Evolutionary conservation across 2,797 vertebrate genomes (phyloP), one percentile per base, ranked within the genome.

Genomic region (Antennarius maculatus): DNA sequence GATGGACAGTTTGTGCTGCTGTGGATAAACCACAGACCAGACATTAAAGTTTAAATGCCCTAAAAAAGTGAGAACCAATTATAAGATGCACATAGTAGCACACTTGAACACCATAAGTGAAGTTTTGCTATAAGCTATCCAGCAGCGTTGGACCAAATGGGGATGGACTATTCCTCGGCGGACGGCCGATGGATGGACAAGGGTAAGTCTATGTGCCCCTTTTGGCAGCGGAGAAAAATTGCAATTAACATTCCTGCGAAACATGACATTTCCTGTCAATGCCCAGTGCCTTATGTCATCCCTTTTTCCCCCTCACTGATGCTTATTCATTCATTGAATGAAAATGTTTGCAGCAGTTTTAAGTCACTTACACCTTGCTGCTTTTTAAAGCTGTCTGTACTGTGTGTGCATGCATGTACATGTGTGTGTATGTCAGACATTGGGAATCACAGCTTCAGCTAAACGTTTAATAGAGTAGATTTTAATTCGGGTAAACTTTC

Each of bases 381-480:
- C 56, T 78, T 71, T 83, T 71, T 55, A n/a, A 58, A 58, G 12
- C 45, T 61, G 71, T 56, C 57, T 39, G 65, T 53, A 43, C 23
- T 27, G 28, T 14, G 47, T 5, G 51, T 34, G 31, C 5, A 5
- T 23, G 50, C 15, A 28, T 60, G 57, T 41, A 27, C 23, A 2
- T 68, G 69, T 45, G 28, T 45, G 13, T 31, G 42, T 56, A 54
- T 66, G 69, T 72, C 15, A 61, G 64, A 69, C 34, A 23, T 9
- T 56, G 61, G 61, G 68, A 84, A 54, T 71, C 31, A 57, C 45
- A 31, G 74, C 80, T 43, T 62, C 86, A 90, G 71, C 65, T 87
- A 92, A 92, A 91, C 90, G 90, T 77, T 86, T 73, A 70, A 53
- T 70, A 89, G 86, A 83, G 68, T 54, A 82, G 82, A 82, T 90